Base-by-base conservation (phyloP, 2,797 vertebrate species). In the Myotis myotis region DNA sequence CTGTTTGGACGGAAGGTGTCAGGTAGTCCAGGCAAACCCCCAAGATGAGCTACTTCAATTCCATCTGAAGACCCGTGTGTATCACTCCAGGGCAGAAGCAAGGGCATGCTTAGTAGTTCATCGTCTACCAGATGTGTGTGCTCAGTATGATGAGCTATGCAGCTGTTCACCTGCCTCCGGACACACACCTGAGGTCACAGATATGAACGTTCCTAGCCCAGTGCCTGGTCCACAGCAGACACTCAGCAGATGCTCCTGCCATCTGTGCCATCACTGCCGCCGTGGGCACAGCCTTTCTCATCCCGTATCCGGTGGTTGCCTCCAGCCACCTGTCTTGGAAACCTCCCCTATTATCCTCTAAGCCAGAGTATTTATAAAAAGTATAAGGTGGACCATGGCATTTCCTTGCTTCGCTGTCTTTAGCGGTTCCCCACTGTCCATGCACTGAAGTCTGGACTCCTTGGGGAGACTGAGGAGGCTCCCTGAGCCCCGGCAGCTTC, bases 1-100 rank as follows among this genome's bases (percentile, higher is more conserved):
- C 71, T 64, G 76, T 85, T 84, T 30, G 64, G 79, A 87, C 51
- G 64, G 82, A 95, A 93, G 41, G 41, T 66, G 19, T 64, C 38
- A 15, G 0, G 0, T 5, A 4, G 41, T 70, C 68, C 20, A 2
- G 9, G 36, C n/a, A 85, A 85, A 95, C 87, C 22, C 28, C 6
- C 53, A 38, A 81, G 71, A 51, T 10, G 68, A 91, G 55, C 30
- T 20, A 60, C 64, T 90, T 92, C 72, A 6, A 6, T 47, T 41
- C 10, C 72, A 72, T 41, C 30, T 22, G 60, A 89, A 57, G 90
- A 41, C 16, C 16, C 8, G 4, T 78, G 44, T n/a, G 4, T 62
- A 36, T 70, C 49, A 60, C 60, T 47, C 16, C 6, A 30, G 68
- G 3, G 8, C 1, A 22, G 82, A 80, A 55, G 47, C 60, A 30